Conservation (phyloP, 2,113 vertebrate genomes). For the Azemiops feae region DNA sequence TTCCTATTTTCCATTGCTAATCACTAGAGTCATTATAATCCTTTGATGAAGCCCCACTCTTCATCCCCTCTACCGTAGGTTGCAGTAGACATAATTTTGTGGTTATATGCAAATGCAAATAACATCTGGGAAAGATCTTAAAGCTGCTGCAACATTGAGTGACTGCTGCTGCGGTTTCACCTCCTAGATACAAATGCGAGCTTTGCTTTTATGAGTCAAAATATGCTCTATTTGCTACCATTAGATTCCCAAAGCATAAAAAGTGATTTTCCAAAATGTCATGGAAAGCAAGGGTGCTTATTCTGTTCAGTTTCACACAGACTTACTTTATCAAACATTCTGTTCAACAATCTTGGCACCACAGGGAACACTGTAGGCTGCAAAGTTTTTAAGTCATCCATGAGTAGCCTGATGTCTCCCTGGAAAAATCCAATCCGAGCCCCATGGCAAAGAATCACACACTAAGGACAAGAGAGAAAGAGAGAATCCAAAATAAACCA, state of each 20-base stretch:
- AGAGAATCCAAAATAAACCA: not conserved
- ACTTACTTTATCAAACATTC: conserved; percentile 96
- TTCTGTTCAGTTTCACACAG: not conserved
- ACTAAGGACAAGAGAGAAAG: conserved; percentile 62
- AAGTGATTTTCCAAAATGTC: not conserved
- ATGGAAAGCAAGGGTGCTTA: not conserved
- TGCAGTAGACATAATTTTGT: not conserved
- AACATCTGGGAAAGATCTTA: not conserved
- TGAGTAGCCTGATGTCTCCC: conserved; percentile 94
- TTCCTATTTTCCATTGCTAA: not conserved
- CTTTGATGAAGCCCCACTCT: not conserved
- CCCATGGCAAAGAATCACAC: conserved; percentile 85
- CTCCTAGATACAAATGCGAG: not conserved
- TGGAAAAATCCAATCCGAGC: conserved; percentile 95
- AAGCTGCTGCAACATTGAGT: not conserved
- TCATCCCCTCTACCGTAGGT: not conserved
- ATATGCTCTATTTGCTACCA: not conserved
- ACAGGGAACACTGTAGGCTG: conserved; percentile 94
- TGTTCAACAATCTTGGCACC: conserved; percentile 92
- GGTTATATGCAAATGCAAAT: not conserved
- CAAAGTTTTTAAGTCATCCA: conserved; percentile 93
- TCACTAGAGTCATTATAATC: not conserved
- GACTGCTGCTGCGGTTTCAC: not conserved
- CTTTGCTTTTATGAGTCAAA: not conserved
- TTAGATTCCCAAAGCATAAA: not conserved